These are phyloP conservation scores for Cylindroiulus punctatus DNA, from an alignment of 2,888 invertebrate genomes.

Conservation along the genomic window DNA sequence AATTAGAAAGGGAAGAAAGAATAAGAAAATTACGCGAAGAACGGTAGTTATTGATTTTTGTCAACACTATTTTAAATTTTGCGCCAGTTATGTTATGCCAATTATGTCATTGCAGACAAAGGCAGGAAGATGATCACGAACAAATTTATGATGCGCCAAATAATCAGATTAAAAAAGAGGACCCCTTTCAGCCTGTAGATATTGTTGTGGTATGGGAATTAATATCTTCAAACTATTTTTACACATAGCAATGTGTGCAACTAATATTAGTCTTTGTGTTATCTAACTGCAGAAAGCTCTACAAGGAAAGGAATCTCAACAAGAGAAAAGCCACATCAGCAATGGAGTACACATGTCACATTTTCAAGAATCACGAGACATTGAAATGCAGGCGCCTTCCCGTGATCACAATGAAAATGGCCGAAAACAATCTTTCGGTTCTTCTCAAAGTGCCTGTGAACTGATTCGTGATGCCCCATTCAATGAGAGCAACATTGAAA, in stretches of 20 bases:
- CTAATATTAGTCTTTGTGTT: neutral
- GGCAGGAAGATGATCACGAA: neutral
- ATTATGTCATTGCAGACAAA: constrained; percentile 12
- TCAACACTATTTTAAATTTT: neutral
- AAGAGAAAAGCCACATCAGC: neutral
- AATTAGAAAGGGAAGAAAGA: constrained; percentile 68
- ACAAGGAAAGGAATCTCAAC: constrained; percentile 9
- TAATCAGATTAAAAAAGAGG: constrained; percentile 32
- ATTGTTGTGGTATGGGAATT: constrained; percentile 48
- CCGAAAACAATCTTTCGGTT: neutral
- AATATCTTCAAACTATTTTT: neutral
- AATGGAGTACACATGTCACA: neutral
- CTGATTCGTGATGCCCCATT: constrained; percentile 27
- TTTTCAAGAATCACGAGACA: neutral
- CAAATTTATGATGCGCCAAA: neutral
- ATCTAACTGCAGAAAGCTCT: neutral
- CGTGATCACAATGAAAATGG: neutral
- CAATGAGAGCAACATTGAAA: neutral
- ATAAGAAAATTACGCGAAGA: constrained; percentile 61
- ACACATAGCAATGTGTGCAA: neutral
- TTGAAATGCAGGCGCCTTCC: neutral
- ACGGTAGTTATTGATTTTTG: constrained; percentile 33
- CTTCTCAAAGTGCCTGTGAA: constrained; percentile 12
- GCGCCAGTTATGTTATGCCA: neutral
- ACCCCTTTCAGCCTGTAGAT: constrained; percentile 52